A percentile compares a stretch with the other conserved stretches of the same genome.
Conservation (phyloP, 2,113 vertebrate genomes). For the Lepus timidus region DNA sequence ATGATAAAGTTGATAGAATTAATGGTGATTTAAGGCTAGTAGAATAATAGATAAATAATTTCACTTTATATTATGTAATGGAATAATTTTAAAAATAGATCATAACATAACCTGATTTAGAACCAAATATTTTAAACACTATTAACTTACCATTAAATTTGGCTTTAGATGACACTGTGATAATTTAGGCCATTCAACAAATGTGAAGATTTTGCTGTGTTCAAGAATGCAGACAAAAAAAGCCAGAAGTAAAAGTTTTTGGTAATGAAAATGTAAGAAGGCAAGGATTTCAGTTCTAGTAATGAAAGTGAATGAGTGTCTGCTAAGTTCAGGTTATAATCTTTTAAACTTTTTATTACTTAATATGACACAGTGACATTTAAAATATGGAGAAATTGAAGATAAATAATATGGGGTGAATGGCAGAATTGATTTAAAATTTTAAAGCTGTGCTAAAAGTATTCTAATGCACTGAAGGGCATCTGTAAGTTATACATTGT, state of each 20-base stretch:
- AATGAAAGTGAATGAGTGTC: slow-evolving; percentile 73
- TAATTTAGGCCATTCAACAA: background rate
- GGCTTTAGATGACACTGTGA: background rate
- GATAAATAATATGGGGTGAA: slow-evolving; percentile 83
- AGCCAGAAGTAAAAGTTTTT: slow-evolving; percentile 44
- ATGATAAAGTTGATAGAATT: slow-evolving; percentile 40
- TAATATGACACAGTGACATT: slow-evolving; percentile 84
- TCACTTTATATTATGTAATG: background rate
- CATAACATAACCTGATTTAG: background rate
- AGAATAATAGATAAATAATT: background rate
- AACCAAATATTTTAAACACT: background rate
- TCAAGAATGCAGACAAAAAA: slow-evolving; percentile 47
- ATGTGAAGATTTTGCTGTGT: background rate
- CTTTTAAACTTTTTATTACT: slow-evolving; percentile 87
- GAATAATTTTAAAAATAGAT: slow-evolving; percentile 29
- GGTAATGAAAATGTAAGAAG: slow-evolving; percentile 66
- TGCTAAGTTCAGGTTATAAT: slow-evolving; percentile 80
- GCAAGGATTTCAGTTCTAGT: slow-evolving; percentile 74
- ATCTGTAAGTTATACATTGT: slow-evolving; percentile 87
- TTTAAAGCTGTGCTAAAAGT: slow-evolving; percentile 85
- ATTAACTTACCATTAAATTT: background rate
- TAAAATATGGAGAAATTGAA: slow-evolving; percentile 85
- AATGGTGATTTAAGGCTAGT: background rate
- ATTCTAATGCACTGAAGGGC: slow-evolving; percentile 86
- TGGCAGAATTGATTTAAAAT: slow-evolving; percentile 85